A percentile compares a stretch with the other conserved stretches of the same genome.
These are phyloP conservation scores for Cisticola juncidis DNA, from an alignment of 2,113 vertebrate species.

Conservation along the genomic window DNA sequence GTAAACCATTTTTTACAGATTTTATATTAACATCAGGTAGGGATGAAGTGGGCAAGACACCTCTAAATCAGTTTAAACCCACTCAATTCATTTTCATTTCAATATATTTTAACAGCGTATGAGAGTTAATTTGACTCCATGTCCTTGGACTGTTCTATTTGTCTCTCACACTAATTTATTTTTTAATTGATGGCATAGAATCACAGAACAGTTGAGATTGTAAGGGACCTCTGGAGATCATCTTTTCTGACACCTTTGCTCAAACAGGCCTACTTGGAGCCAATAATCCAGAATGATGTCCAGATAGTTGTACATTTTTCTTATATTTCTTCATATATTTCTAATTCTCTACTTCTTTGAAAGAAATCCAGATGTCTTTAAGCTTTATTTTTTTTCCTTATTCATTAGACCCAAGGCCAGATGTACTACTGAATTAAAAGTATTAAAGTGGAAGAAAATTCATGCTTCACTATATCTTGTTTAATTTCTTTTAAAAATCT, in stretches of 20 bases:
- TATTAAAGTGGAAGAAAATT: background rate
- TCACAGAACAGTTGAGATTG: background rate
- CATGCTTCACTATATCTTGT: background rate
- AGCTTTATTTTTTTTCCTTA: background rate
- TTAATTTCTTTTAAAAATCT: background rate
- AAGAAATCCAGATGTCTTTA: background rate
- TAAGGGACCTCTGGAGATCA: background rate
- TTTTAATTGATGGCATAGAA: background rate
- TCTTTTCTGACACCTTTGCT: background rate
- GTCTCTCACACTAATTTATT: background rate
- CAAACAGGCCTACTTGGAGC: background rate
- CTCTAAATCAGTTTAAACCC: background rate
- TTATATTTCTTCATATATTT: background rate
- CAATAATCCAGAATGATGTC: background rate
- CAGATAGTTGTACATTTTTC: background rate
- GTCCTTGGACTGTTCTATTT: background rate
- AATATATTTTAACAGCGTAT: background rate
- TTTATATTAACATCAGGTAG: background rate
- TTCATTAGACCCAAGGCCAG: background rate
- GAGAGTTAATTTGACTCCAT: background rate
- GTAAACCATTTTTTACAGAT: background rate
- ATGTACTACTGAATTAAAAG: background rate
- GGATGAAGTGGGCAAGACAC: background rate
- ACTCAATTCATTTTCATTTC: background rate
- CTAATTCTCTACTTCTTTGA: background rate